Evolutionary conservation across 2,113 vertebrate genomes (phyloP).

Genomic region (Oncorhynchus kisutch): DNA sequence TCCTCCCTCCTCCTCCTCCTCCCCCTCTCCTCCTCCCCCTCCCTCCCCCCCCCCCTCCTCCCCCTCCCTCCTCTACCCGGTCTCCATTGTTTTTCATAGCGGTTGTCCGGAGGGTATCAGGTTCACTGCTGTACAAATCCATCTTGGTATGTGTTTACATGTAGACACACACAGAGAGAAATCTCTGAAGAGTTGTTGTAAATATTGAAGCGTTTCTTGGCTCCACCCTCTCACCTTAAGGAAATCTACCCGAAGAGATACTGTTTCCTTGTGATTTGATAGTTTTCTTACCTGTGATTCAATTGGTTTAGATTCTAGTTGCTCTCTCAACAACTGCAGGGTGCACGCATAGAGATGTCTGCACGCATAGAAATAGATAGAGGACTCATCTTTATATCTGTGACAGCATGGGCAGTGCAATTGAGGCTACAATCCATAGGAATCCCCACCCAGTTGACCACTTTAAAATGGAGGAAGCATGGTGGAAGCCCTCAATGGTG

Average conservation of each 20-base stretch:
- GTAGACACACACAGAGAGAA: not conserved
- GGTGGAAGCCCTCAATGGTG: too few relatives aligned
- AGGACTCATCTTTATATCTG: too few relatives aligned
- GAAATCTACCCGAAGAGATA: not conserved
- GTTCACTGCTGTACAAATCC: not conserved
- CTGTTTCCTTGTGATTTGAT: slow-evolving; percentile 5
- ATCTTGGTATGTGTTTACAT: not conserved
- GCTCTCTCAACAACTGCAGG: not conserved
- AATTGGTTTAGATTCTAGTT: not conserved
- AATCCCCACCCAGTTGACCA: too few relatives aligned
- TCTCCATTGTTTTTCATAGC: not conserved
- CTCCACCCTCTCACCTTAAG: not conserved
- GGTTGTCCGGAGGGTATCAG: not conserved
- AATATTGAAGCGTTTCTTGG: not conserved
- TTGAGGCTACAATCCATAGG: too few relatives aligned
- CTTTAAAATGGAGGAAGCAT: too few relatives aligned
- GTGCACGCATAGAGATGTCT: not conserved
- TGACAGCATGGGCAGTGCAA: too few relatives aligned
- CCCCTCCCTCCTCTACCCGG: not conserved
- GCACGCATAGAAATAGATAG: not conserved
- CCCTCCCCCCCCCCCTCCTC: not conserved
- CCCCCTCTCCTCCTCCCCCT: too few relatives aligned
- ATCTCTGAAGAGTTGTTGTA: not conserved
- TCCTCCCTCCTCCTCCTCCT: too few relatives aligned
- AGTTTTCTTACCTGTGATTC: not conserved